Evolutionary conservation across 2,113 vertebrate genomes (phyloP), one percentile per base, ranked within the genome.

Genomic region (Glareola pratincola): DNA sequence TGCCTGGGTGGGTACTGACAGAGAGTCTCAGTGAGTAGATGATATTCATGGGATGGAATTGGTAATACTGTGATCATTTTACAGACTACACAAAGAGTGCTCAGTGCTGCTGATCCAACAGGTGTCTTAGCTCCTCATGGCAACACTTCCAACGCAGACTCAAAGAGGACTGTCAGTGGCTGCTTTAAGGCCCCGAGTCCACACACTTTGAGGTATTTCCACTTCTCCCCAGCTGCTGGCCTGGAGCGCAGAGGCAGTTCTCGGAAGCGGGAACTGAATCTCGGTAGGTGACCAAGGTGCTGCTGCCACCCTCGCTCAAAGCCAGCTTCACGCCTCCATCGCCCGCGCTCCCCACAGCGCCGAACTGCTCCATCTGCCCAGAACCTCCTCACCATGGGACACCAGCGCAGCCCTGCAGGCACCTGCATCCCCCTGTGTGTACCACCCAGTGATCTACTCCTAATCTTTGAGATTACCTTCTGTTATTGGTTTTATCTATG

Each of bases 211-310:
- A 88, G 41, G 9, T 27, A 19, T 50, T 60, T 56, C 24, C 34
- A 72, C 29, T 78, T 51, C 14, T n/a, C 26, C 27, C 27, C 20
- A 32, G 39, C 12, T 85, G 62, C 41, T 32, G 0, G 29, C 39
- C 74, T 78, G 26, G 12, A 41, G 64, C 5, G 21, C 5, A 4
- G n/a, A 66, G 22, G 29, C 36, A 62, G 34, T 71, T 41, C 47
- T 39, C 43, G 15, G 21, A 39, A 75, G 29, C 0, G 2, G 4
- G 2, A 90, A 63, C 18, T 0, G 1, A 66, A 47, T 14, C 29
- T 71, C 3, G 1, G 39, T 22, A 30, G 63, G 29, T 67, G 36
- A 51, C 24, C 27, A 37, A 74, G 30, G 21, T 29, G 59, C 57
- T 86, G 68, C 76, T 73, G 37, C 24, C 59, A 32, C 15, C 22